These are phyloP conservation scores for Molossus alvarezi DNA, from an alignment of 2,797 vertebrate species.

Conservation along the genomic window DNA sequence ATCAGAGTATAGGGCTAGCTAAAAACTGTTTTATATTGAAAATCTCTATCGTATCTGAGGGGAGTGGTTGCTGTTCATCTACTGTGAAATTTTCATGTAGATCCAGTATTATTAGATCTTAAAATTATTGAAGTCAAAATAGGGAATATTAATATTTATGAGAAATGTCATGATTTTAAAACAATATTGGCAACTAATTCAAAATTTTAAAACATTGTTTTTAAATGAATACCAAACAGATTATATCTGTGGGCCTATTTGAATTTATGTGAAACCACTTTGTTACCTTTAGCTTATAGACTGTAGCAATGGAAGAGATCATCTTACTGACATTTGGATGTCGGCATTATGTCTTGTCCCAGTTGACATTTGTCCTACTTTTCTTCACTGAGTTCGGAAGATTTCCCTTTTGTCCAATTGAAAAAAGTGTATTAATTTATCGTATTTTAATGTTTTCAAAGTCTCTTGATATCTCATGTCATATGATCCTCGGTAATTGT, in stretches of 20 bases:
- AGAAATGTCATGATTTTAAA: not conserved
- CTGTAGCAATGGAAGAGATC: not conserved
- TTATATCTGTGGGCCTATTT: not conserved
- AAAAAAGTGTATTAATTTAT: not conserved
- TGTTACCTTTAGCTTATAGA: constrained; percentile 15
- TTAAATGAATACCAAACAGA: not conserved
- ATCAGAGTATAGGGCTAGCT: not conserved
- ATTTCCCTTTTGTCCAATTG: not conserved
- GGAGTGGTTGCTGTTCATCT: not conserved
- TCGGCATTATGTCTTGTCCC: not conserved
- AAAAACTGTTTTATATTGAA: not conserved
- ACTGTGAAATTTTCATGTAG: not conserved
- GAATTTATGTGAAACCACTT: not conserved
- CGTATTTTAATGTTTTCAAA: constrained; percentile 48
- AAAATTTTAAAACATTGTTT: not conserved
- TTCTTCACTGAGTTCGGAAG: not conserved
- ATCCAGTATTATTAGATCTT: not conserved
- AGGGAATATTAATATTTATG: constrained; percentile 31
- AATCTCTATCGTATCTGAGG: not conserved
- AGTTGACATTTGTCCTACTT: not conserved
- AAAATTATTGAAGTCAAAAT: constrained; percentile 38
- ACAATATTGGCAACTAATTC: constrained; percentile 4
- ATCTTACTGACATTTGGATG: not conserved
- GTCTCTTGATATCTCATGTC: not conserved
- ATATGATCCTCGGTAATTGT: not conserved